Evolutionary conservation across 2,888 invertebrate genomes (phyloP).

Genomic region (Hirtodrosophila cameraria): DNA sequence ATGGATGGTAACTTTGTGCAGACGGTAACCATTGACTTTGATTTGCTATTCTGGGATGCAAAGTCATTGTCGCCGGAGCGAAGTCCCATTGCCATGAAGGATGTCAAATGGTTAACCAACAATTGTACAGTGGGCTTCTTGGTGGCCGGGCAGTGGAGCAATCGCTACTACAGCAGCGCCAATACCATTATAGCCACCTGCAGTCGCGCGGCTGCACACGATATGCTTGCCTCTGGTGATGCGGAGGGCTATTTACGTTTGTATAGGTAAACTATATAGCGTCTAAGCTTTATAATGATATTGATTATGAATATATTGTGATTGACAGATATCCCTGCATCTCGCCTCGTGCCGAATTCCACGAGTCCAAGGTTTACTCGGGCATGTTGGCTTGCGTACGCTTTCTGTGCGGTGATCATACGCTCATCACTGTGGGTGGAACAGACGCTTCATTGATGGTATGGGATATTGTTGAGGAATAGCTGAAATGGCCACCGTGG

Average conservation of each 20-base stretch:
- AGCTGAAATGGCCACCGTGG: conserved; percentile 85
- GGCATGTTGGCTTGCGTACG: conserved; percentile 91
- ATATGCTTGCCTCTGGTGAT: conserved; percentile 93
- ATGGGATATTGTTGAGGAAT: conserved; percentile 91
- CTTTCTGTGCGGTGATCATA: conserved; percentile 94
- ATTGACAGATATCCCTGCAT: conserved; percentile 91
- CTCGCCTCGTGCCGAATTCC: conserved; percentile 93
- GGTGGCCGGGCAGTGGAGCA: conserved; percentile 95
- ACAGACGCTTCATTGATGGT: conserved; percentile 95
- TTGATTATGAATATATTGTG: neutral
- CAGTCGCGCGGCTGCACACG: conserved; percentile 92
- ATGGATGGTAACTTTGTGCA: conserved; percentile 94
- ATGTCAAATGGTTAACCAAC: conserved; percentile 94
- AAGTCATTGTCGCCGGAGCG: conserved; percentile 94
- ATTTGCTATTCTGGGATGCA: conserved; percentile 95
- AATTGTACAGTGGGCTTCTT: conserved; percentile 94
- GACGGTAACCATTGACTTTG: conserved; percentile 95
- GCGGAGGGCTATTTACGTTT: conserved; percentile 94
- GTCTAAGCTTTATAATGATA: neutral
- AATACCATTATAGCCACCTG: conserved; percentile 93
- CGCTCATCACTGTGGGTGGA: conserved; percentile 93
- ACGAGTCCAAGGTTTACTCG: conserved; percentile 94
- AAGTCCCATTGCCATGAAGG: conserved; percentile 95
- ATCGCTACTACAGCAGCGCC: conserved; percentile 93
- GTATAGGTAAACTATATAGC: conserved; percentile 87